Percentiles rank a stretch among this genome's conserved stretches.
These are phyloP conservation scores for Tholera decimalis DNA, from an alignment of 2,888 invertebrate species.

Conservation along the genomic window DNA sequence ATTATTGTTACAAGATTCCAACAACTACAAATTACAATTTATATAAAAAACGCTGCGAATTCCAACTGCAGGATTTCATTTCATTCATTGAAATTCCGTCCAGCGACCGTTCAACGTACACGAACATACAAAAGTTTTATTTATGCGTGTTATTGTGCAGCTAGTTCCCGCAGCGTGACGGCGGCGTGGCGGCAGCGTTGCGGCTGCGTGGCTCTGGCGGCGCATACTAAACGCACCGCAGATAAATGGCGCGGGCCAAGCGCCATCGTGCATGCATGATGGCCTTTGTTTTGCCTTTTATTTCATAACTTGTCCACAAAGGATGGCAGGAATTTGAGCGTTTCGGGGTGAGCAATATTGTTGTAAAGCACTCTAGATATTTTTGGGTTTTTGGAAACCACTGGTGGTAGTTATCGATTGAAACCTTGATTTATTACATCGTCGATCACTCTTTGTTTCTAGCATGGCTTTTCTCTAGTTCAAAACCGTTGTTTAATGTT, in stretches of 20 bases:
- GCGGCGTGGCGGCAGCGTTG: slow-evolving; percentile 42
- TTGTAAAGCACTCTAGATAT: slow-evolving; percentile 30
- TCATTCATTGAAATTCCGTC: slow-evolving; percentile 61
- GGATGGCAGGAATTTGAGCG: slow-evolving; percentile 46
- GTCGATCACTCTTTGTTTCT: neutral
- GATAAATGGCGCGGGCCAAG: slow-evolving; percentile 62
- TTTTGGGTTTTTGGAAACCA: slow-evolving; percentile 2
- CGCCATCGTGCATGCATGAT: slow-evolving; percentile 50
- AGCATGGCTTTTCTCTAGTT: neutral
- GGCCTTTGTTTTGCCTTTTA: slow-evolving; percentile 48
- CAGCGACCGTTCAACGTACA: slow-evolving; percentile 40
- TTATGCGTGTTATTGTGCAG: slow-evolving; percentile 58
- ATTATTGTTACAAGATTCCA: slow-evolving; percentile 10
- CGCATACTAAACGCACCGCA: slow-evolving; percentile 57
- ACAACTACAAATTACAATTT: slow-evolving; percentile 38
- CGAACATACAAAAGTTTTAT: slow-evolving; percentile 58
- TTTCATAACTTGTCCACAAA: slow-evolving; percentile 59
- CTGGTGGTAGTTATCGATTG: neutral
- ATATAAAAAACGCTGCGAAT: slow-evolving; percentile 42
- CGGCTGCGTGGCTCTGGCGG: slow-evolving; percentile 36
- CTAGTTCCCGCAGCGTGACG: slow-evolving; percentile 38
- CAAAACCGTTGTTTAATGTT: neutral
- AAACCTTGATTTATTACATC: neutral
- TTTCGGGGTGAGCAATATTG: slow-evolving; percentile 25
- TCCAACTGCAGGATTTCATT: slow-evolving; percentile 53